A percentile compares a stretch with the other conserved stretches of the same genome.
phyloP scores from a whole-genome alignment of 1,140 invertebrate species.

The Lordiphosa mommai region DNA sequence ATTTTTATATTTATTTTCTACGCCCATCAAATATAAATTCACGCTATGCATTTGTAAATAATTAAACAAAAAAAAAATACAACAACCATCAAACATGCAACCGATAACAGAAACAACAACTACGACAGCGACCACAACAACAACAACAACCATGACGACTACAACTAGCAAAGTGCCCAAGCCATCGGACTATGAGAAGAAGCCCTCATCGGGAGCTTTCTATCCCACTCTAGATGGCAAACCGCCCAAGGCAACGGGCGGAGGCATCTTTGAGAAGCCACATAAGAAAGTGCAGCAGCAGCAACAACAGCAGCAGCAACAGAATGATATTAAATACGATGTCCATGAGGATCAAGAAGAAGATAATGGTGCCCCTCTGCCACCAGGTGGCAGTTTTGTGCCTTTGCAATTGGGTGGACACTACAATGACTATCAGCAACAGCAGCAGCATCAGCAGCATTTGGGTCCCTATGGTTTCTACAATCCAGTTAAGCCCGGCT shows the following conservation, averaged over 20 bases:
- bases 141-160: conserved; percentile 26
- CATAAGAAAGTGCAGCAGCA: conserved; percentile 61
- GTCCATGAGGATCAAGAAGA: conserved; percentile 68
- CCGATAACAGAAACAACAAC: conserved; percentile 64
- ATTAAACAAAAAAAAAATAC: conserved; percentile 53
- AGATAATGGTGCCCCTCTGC: conserved; percentile 42
- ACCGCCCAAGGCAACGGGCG: conserved; percentile 51
- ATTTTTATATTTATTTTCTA: conserved; percentile 57
- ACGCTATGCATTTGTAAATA: conserved; percentile 76
- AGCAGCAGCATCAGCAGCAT: conserved; percentile 59
- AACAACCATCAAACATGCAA: conserved; percentile 69
- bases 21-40: conserved; percentile 49
- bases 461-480: conserved; percentile 78
- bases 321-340: conserved; percentile 76
- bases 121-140: conserved; percentile 26
- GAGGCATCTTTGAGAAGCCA: conserved; percentile 59
- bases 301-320: conserved; percentile 32
- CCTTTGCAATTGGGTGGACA: conserved; percentile 59
- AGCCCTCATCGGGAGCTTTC: conserved; percentile 53
- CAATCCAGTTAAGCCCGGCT: conserved; percentile 73
- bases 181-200: conserved; percentile 53
- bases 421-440: conserved; percentile 46
- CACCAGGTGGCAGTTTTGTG: conserved; percentile 47
- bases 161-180: conserved; percentile 23
- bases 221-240: conserved; percentile 78